A percentile compares a stretch with the other conserved stretches of the same genome.
phyloP scores from a whole-genome alignment of 2,113 vertebrate species.

The Crotalus horridus region DNA sequence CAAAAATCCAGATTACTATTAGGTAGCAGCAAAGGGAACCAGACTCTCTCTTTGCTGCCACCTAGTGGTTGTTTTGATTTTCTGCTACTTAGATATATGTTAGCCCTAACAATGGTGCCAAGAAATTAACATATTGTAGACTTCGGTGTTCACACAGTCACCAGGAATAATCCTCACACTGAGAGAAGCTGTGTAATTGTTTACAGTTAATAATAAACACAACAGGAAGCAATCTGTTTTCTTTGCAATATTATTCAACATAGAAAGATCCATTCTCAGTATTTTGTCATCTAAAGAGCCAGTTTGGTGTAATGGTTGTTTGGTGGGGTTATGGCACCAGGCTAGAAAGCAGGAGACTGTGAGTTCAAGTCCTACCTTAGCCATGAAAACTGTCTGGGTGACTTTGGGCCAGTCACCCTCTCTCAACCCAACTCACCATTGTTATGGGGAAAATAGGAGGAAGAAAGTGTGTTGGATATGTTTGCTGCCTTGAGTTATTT shows the following conservation, averaged over 20 bases:
- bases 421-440: too few species aligned
- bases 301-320: too few species aligned
- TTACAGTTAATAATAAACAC: background rate
- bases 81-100: background rate
- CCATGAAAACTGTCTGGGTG: too few species aligned
- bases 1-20: background rate
- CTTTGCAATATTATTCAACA: background rate
- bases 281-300: background rate
- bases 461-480: too few species aligned
- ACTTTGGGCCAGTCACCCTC: too few species aligned
- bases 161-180: background rate
- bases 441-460: too few species aligned
- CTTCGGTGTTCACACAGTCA: background rate
- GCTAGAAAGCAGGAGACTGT: too few species aligned
- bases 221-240: background rate
- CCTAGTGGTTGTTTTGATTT: background rate
- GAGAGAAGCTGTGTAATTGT: background rate
- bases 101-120: background rate
- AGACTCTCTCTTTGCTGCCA: background rate
- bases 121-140: background rate
- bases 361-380: too few species aligned
- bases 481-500: too few species aligned
- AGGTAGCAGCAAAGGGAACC: background rate
- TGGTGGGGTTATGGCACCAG: too few species aligned
- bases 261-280: background rate